Percentiles rank a stretch among this genome's conserved stretches.
phyloP scores from a whole-genome alignment of 2,113 vertebrate species.

The Elephas maximus region DNA sequence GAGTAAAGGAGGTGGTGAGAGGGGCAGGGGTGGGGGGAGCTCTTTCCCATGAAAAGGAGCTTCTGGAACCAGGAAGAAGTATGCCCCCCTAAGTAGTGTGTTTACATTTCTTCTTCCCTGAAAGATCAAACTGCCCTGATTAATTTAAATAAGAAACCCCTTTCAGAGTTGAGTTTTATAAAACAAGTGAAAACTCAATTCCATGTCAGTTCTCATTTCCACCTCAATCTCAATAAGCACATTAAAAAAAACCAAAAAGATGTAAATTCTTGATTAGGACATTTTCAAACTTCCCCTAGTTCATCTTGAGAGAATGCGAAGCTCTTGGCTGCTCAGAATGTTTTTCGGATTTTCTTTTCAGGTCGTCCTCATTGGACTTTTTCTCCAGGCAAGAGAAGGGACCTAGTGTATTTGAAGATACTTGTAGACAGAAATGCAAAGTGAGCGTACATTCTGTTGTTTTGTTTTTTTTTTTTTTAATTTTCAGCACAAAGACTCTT shows the following conservation, averaged over 20 bases:
- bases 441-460: not conserved
- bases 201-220: not conserved
- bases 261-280: not conserved
- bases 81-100: not conserved
- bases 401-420: not conserved
- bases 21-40: too few relatives aligned
- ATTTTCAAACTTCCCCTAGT: not conserved
- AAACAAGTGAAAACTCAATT: not conserved
- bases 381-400: not conserved
- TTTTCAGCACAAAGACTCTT: constrained; percentile 32
- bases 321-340: not conserved
- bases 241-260: not conserved
- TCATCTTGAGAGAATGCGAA: not conserved
- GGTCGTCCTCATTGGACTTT: not conserved
- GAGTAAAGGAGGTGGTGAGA: not conserved
- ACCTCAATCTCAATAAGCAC: not conserved
- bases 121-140: not conserved
- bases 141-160: not conserved
- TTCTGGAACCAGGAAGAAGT: not conserved
- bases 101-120: not conserved
- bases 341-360: not conserved
- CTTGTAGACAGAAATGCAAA: not conserved
- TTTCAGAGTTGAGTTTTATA: not conserved
- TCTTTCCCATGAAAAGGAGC: not conserved
- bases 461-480: not conserved